Base-by-base conservation (phyloP, 2,888 invertebrate species). In the Pinctada fucata region DNA sequence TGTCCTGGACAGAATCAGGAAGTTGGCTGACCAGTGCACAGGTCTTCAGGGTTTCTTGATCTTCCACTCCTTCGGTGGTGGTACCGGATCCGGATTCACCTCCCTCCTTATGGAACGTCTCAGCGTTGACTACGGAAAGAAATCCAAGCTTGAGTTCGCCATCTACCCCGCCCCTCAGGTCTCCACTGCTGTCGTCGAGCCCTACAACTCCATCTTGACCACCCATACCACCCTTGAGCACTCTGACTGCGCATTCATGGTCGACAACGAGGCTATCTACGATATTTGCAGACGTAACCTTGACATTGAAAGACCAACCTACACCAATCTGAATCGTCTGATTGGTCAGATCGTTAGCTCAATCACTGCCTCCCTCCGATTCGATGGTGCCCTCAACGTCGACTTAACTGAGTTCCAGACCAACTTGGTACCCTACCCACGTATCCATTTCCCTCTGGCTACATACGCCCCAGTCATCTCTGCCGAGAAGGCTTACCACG, bases 201-300 rank as follows among this genome's bases (percentile, higher is more conserved):
- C 98, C 0, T 98, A 98, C 95, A 98, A 98, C 94, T 97, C 98
- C 0, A 97, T 98, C 80, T 88, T 98, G 90, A 98, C 97, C 91
- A 98, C 98, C 82, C 98, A 98, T 94, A 98, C 98, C 77, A 98
- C 98, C 80, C 88, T 94, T 82, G 97, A 98, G 93, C 98, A 97
- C 93, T 97, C 97, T 0, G 97, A 97, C 94, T 98, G 97, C 93
- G 97, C 97, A 72, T 98, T 98, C 94, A 97, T 98, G 98, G 96
- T 94, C 70, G 97, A 98, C 94, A 98, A 98, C 90, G 97, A 98
- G 91, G 97, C 97, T 66, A 94, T 97, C 88, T 91, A 97, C 92
- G 97, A 97, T 90, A 97, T 98, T 87, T 97, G 97, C 93, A 94
- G 96, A 58, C 83, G 86, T 74, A 96, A 96, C 88, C 94, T 98